A percentile compares a stretch with the other conserved stretches of the same genome.
Evolutionary conservation across 2,113 vertebrate genomes (phyloP).

Genomic region (Zosterops lateralis): DNA sequence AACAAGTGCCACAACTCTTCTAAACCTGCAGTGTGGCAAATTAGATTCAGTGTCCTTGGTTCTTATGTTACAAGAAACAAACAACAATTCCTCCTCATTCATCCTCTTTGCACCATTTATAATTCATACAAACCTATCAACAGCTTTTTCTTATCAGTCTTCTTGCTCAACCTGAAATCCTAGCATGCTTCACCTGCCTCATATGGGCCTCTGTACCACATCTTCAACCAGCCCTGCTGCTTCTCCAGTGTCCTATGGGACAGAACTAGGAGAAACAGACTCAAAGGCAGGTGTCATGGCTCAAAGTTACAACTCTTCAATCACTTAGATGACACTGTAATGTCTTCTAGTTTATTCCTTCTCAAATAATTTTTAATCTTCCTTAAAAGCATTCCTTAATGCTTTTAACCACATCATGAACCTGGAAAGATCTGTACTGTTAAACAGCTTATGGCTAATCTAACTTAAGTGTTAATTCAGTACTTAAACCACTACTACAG

Average conservation of each 20-base stretch:
- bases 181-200: neutral
- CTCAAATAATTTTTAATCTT: neutral
- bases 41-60: neutral
- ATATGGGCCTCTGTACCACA: neutral
- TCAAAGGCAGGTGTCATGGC: neutral
- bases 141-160: neutral
- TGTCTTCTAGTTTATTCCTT: neutral
- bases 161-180: neutral
- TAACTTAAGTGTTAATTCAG: constrained; percentile 19
- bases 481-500: constrained; percentile 7
- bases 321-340: neutral
- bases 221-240: neutral
- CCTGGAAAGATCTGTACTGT: neutral
- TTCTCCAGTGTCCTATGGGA: neutral
- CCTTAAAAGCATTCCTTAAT: neutral
- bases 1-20: neutral
- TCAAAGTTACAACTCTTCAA: neutral
- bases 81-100: neutral
- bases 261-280: neutral
- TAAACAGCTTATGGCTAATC: constrained; percentile 42
- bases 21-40: neutral
- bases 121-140: neutral
- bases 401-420: neutral
- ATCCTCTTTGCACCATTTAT: neutral
- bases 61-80: neutral